Percentiles rank a stretch among this genome's conserved stretches.
phyloP scores from a whole-genome alignment of 2,113 vertebrate genomes.

The Gallinago undulata region DNA sequence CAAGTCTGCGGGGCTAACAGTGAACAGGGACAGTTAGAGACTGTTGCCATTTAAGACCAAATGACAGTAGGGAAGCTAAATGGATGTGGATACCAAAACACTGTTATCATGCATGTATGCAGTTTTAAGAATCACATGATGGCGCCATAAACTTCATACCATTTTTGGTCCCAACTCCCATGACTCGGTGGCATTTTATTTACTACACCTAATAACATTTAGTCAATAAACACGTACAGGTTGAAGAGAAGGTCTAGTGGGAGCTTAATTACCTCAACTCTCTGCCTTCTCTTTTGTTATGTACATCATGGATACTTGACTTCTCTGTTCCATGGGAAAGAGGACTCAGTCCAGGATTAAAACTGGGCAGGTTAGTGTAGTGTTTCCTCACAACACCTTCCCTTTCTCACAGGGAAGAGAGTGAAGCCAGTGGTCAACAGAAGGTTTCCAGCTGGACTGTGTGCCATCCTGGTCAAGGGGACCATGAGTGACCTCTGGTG shows the following conservation, averaged over 20 bases:
- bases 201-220: conserved; percentile 66
- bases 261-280: conserved; percentile 74
- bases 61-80: not conserved
- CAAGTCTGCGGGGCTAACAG: not conserved
- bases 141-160: conserved; percentile 47
- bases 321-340: not conserved
- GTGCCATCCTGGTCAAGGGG: too few species aligned
- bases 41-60: not conserved
- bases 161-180: conserved; percentile 33
- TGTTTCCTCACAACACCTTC: not conserved
- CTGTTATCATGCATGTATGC: not conserved
- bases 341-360: not conserved
- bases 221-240: conserved; percentile 70
- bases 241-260: conserved; percentile 51
- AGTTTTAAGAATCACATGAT: not conserved
- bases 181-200: conserved; percentile 68
- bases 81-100: not conserved
- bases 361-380: not conserved
- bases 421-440: not conserved
- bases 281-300: conserved; percentile 70
- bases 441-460: not conserved
- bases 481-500: not conserved
- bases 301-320: conserved; percentile 71
- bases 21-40: not conserved
- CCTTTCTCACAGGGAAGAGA: not conserved